Conservation (phyloP, 2,888 invertebrate species). For the Apeira syringaria region DNA sequence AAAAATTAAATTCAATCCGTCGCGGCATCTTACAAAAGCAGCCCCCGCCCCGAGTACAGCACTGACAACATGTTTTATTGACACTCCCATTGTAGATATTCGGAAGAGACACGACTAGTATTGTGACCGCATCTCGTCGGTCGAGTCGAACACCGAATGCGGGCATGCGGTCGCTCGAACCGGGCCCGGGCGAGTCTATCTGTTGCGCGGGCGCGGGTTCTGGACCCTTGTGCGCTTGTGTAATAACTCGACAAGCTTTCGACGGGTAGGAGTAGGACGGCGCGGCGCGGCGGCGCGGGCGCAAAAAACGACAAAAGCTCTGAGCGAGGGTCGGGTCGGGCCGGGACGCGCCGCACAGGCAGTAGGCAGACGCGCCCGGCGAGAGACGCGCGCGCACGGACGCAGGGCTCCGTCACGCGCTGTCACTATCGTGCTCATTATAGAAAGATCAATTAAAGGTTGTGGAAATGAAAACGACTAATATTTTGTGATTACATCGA, state of each 20-base stretch:
- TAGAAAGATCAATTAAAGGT: conserved; percentile 8
- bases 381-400: conserved; percentile 35
- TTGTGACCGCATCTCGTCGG: conserved; percentile 68
- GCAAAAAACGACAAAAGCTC: conserved; percentile 74
- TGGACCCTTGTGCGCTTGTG: conserved; percentile 72
- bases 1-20: conserved; percentile 45
- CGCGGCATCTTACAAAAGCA: conserved; percentile 54
- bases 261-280: conserved; percentile 82
- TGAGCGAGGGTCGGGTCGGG: conserved; percentile 74
- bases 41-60: conserved; percentile 48
- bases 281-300: conserved; percentile 75
- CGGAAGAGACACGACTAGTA: conserved; percentile 59
- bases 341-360: conserved; percentile 40
- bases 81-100: conserved; percentile 70
- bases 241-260: conserved; percentile 81
- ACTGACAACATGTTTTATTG: conserved; percentile 60
- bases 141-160: conserved; percentile 55
- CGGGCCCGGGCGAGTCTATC: too few relatives aligned
- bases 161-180: conserved; percentile 52
- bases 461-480: conserved; percentile 40
- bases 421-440: conserved; percentile 11
- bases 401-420: conserved; percentile 16
- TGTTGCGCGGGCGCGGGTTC: conserved; percentile 69
- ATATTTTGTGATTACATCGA: conserved; percentile 42
- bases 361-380: conserved; percentile 31